A percentile compares a stretch with the other conserved stretches of the same genome.
Evolutionary conservation across 2,888 invertebrate genomes (phyloP).

Genomic region (Agapostemon virescens): DNA sequence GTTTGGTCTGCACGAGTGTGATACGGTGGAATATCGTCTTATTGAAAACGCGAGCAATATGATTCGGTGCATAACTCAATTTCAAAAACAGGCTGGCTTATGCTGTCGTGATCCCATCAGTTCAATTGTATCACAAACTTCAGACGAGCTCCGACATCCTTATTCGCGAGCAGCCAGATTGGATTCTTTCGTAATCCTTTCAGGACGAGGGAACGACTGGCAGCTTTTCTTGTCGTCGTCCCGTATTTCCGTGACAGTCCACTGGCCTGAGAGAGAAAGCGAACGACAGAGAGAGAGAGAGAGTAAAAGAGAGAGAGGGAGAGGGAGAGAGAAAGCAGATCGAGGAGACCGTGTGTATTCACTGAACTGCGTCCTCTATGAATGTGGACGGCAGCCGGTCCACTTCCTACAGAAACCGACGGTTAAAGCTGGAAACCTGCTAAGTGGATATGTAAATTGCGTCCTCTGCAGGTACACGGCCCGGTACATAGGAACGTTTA

Average conservation of each 20-base stretch:
- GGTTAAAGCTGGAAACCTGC: slow-evolving; percentile 20
- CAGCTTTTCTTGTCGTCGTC: slow-evolving; percentile 1
- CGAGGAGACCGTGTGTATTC: background rate
- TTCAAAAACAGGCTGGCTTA: slow-evolving; percentile 1
- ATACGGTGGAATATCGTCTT: background rate
- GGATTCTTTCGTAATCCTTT: background rate
- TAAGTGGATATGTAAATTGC: slow-evolving; percentile 40
- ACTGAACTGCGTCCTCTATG: slow-evolving; percentile 14
- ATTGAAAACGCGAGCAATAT: background rate
- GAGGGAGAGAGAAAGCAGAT: background rate
- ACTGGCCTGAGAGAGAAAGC: background rate
- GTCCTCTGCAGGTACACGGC: slow-evolving; percentile 17
- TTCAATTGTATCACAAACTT: background rate
- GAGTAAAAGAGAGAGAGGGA: background rate
- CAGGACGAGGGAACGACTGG: background rate
- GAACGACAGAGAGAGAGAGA: background rate
- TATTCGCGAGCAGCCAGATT: background rate
- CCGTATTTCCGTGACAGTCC: slow-evolving; percentile 1
- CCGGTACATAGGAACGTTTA: slow-evolving; percentile 26
- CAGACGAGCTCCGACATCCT: background rate
- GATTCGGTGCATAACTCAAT: background rate
- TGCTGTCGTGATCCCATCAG: background rate
- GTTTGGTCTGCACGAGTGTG: background rate
- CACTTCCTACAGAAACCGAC: slow-evolving; percentile 11
- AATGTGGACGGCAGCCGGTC: background rate